These are phyloP conservation scores for Calidris pugnax DNA, from an alignment of 2,113 vertebrate species.

Conservation along the genomic window DNA sequence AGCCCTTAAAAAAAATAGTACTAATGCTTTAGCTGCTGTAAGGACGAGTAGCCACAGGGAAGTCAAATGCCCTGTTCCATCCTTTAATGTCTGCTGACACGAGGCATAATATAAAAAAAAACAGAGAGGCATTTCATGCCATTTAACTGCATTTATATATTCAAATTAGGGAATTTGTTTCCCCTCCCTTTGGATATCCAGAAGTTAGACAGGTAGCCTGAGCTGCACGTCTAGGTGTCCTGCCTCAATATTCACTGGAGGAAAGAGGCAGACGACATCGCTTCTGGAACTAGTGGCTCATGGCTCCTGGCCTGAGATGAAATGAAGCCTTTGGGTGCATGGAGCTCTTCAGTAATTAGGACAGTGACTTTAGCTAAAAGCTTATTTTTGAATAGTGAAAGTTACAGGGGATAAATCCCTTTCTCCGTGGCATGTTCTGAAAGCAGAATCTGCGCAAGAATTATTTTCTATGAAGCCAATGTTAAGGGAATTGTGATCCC, in stretches of 20 bases:
- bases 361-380: not conserved
- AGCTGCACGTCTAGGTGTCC: accelerated
- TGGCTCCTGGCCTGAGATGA: not conserved
- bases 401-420: accelerated
- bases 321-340: not conserved
- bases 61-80: not conserved
- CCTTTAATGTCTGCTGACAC: not conserved
- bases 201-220: not conserved
- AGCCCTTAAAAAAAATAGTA: not conserved
- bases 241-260: not conserved
- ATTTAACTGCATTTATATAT: not conserved
- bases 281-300: not conserved
- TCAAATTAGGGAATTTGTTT: not conserved
- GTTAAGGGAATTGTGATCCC: not conserved
- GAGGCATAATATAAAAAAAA: not conserved
- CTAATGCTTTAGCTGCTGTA: not conserved
- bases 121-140: not conserved
- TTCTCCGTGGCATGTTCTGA: not conserved
- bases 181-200: not conserved
- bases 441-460: not conserved
- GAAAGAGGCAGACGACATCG: not conserved
- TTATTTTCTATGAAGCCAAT: not conserved
- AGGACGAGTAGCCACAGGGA: not conserved
- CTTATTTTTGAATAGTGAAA: not conserved
- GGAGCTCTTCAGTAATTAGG: not conserved